These are phyloP conservation scores for Gymnopithys bicolor DNA, from an alignment of 2,797 vertebrate species.

Conservation along the genomic window DNA sequence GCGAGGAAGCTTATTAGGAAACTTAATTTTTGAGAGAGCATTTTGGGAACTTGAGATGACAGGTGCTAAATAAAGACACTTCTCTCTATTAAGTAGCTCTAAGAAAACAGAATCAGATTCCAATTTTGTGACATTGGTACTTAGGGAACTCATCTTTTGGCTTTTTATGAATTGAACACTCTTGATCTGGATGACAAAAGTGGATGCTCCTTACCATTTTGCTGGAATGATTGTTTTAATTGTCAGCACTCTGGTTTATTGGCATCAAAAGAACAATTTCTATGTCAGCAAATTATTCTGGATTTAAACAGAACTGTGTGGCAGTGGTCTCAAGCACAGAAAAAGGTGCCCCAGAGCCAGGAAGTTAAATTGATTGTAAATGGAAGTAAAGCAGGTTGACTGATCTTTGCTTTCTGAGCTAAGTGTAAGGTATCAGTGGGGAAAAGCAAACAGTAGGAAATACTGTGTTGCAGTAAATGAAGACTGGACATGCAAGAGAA, in stretches of 20 bases:
- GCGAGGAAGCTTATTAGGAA: conserved; percentile 46
- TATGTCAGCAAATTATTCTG: conserved; percentile 25
- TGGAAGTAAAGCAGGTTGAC: background rate
- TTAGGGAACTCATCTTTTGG: conserved; percentile 13
- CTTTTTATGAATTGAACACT: conserved; percentile 27
- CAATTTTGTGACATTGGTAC: conserved; percentile 1
- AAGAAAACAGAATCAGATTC: conserved; percentile 49
- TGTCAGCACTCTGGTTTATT: conserved; percentile 35
- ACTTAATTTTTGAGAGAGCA: conserved; percentile 49
- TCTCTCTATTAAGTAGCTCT: conserved; percentile 53
- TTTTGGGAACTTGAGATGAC: conserved; percentile 61
- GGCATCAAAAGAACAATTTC: conserved; percentile 33
- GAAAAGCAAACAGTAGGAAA: background rate
- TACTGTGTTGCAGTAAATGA: background rate
- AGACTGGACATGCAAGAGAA: background rate
- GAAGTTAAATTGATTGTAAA: conserved; percentile 5
- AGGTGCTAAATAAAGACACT: conserved; percentile 66
- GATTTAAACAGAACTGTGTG: conserved; percentile 1
- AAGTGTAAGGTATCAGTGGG: background rate
- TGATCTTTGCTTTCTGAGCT: background rate
- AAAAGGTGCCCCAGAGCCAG: conserved; percentile 23
- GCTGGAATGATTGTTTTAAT: background rate
- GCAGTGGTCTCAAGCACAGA: background rate
- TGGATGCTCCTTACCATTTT: conserved; percentile 1
- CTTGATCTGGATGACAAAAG: background rate